These are phyloP conservation scores for Lasioglossum baleicum DNA, from an alignment of 1,140 invertebrate genomes.

Conservation along the genomic window DNA sequence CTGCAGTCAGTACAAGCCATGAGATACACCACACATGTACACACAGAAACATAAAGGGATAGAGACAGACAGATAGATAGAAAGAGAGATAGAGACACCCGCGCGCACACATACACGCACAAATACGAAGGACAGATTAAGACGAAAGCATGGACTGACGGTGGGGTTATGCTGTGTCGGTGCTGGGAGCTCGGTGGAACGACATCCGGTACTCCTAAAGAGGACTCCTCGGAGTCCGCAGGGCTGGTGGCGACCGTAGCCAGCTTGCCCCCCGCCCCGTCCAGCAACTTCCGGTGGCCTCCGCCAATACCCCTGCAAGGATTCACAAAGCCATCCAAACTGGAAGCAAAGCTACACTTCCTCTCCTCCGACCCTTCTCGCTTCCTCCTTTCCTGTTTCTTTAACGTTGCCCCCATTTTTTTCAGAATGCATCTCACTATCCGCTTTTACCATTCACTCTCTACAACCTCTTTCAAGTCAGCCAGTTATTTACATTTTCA, in stretches of 20 bases:
- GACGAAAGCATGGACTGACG: slow-evolving; percentile 77
- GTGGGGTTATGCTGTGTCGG: slow-evolving; percentile 79
- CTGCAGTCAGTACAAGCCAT: no score
- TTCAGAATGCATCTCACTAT: not conserved
- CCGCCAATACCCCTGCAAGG: slow-evolving; percentile 80
- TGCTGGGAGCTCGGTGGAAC: slow-evolving; percentile 73
- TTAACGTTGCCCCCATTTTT: not conserved
- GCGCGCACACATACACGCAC: not conserved
- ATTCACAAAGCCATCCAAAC: slow-evolving; percentile 75
- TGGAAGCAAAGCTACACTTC: slow-evolving; percentile 61
- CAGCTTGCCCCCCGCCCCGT: slow-evolving; percentile 80
- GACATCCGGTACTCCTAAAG: slow-evolving; percentile 73
- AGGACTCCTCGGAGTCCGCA: slow-evolving; percentile 76
- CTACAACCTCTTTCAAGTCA: no score
- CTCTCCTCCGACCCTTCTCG: not conserved
- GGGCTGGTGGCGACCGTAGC: slow-evolving; percentile 81
- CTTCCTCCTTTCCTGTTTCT: not conserved
- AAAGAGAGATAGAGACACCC: no score
- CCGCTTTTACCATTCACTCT: no score
- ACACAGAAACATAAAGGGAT: slow-evolving; percentile 5
- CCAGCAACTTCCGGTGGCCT: slow-evolving; percentile 81
- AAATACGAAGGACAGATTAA: slow-evolving; percentile 42
- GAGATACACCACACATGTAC: not conserved
- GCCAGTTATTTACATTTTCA: no score
- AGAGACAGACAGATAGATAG: not conserved